These are phyloP conservation scores for Tigriopus californicus DNA, from an alignment of 2,888 invertebrate species.

Conservation along the genomic window DNA sequence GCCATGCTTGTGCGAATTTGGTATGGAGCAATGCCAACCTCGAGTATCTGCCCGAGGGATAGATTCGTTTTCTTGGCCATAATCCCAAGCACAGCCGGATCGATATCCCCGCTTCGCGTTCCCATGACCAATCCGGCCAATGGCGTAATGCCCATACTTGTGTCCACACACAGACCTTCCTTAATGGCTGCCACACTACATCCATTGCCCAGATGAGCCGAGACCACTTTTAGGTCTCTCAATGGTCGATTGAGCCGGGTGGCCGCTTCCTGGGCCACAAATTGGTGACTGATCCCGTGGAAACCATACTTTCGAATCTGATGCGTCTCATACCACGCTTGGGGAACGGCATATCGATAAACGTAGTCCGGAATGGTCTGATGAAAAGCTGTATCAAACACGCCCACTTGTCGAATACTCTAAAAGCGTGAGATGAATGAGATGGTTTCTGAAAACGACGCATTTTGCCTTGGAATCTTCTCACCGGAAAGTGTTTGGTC, in stretches of 20 bases:
- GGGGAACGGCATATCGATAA: not conserved
- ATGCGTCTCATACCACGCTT: not conserved
- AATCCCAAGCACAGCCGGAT: not conserved
- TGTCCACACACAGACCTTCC: not conserved
- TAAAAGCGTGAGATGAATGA: too few species aligned
- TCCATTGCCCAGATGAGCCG: not conserved
- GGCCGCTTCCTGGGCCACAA: not conserved
- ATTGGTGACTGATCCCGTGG: conserved; percentile 1
- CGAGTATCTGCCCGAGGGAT: too few species aligned
- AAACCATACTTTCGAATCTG: not conserved
- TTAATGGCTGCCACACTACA: not conserved
- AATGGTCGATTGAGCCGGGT: not conserved
- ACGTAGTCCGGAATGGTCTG: not conserved
- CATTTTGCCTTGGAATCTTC: too few species aligned
- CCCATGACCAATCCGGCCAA: not conserved
- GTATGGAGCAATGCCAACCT: too few species aligned
- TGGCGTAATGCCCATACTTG: not conserved
- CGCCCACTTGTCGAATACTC: not conserved
- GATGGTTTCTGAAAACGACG: too few species aligned
- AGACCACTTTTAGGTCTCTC: not conserved
- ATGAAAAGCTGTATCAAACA: conserved; percentile 1
- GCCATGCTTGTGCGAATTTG: too few species aligned
- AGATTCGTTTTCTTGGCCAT: not conserved
- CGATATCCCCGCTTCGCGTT: not conserved
- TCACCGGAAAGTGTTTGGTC: too few species aligned